phyloP scores from a whole-genome alignment of 2,797 vertebrate species.

The Argentina silus region DNA sequence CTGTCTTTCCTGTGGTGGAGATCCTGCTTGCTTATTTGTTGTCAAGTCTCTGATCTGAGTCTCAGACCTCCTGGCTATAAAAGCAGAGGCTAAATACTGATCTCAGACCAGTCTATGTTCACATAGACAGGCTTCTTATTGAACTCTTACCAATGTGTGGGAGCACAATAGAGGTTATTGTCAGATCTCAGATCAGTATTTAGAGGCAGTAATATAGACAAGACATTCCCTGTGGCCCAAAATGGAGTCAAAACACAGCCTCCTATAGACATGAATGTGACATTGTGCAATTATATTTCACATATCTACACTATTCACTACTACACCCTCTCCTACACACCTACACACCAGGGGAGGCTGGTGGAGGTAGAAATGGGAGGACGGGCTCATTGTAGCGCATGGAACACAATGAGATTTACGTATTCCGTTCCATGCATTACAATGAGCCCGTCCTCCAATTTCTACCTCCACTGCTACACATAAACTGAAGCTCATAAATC shows the following conservation, averaged over 20 bases:
- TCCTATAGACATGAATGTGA: conserved; percentile 70
- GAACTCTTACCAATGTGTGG: background rate
- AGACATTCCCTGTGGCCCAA: conserved; percentile 16
- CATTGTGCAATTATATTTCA: conserved; percentile 58
- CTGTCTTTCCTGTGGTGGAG: conserved; percentile 44
- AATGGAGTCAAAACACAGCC: conserved; percentile 43
- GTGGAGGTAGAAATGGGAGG: too few species aligned
- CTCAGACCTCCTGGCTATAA: conserved; percentile 16
- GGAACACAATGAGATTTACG: too few species aligned
- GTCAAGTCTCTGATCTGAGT: conserved; percentile 22
- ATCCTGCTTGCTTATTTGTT: conserved; percentile 41
- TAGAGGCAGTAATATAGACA: conserved; percentile 6
- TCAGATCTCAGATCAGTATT: conserved; percentile 16
- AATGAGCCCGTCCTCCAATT: too few species aligned
- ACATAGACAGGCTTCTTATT: background rate
- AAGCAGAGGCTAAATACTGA: conserved; percentile 22
- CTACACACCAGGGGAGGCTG: background rate
- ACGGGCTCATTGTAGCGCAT: too few species aligned
- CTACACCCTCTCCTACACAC: conserved; percentile 43
- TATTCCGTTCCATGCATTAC: too few species aligned
- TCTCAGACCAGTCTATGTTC: conserved; percentile 11
- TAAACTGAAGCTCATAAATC: conserved; percentile 65
- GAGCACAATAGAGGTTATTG: background rate
- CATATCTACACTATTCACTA: conserved; percentile 65
- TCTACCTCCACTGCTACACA: conserved; percentile 21